Conservation (phyloP, 2,797 vertebrate genomes). For the Myotis planiceps region DNA sequence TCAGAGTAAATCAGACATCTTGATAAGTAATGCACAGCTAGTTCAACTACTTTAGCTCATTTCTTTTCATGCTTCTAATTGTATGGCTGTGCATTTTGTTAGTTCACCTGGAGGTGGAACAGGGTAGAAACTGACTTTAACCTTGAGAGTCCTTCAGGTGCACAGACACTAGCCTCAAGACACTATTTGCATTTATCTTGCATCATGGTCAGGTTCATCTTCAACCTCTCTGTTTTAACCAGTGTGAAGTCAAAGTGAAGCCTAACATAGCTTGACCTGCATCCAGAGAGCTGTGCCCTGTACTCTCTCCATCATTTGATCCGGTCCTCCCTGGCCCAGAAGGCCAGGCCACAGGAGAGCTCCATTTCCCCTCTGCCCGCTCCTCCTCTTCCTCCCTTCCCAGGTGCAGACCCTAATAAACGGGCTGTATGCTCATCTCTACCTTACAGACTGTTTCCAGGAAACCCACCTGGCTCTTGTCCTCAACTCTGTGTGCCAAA, state of each 20-base stretch:
- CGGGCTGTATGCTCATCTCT: accelerated
- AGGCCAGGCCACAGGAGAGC: accelerated
- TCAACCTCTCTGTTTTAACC: background rate
- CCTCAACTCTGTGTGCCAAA: background rate
- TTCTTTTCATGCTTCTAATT: background rate
- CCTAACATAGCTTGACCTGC: too few relatives aligned
- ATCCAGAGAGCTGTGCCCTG: background rate
- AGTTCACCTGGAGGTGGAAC: accelerated
- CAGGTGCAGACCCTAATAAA: background rate
- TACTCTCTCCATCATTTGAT: accelerated
- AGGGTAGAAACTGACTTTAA: background rate
- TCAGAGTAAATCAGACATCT: background rate
- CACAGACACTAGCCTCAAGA: accelerated
- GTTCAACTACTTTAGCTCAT: background rate
- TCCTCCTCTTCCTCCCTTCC: accelerated
- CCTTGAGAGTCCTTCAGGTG: background rate
- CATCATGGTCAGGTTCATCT: too few relatives aligned
- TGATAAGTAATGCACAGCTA: background rate
- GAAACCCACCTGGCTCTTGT: background rate
- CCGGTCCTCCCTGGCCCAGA: background rate
- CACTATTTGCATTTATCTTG: too few relatives aligned
- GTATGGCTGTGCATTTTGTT: background rate
- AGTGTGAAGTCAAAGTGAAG: background rate
- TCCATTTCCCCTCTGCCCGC: background rate
- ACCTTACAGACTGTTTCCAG: accelerated